Evolutionary conservation across 2,113 vertebrate genomes (phyloP), one percentile per base, ranked within the genome.

Genomic region (Sprattus sprattus): DNA sequence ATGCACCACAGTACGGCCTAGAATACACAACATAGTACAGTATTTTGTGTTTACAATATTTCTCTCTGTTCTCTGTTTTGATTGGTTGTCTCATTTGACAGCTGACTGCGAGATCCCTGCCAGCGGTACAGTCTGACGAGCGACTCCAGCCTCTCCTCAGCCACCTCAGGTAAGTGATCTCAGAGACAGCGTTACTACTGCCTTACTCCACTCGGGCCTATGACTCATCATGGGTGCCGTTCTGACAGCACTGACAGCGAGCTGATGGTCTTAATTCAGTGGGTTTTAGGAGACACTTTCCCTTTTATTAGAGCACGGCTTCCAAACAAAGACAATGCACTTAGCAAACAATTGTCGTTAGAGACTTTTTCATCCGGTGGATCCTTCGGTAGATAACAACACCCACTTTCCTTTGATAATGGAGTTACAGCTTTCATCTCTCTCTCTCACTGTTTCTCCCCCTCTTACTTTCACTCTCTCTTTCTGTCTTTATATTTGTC

Each of bases 91-190:
- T 39, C n/a, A 15, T 32, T 44, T 39, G 9, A 39, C 90, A 99
- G 98, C 84, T 99, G 91, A 97, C 98, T 22, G 97, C 97, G 60
- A 94, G 98, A 89, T 97, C 97, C 0, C 92, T 99, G 84, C 98
- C 98, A 84, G 92, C 95, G 2, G 92, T 99, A 89, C 97, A 98
- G 89, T 97, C 97, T 88, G 98, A 99, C 60, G 97, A 99, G 93
- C 95, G 98, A 86, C 96, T 99, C n/a, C 97, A 98, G 80, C 97
- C 98, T 86, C 95, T 99, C 83, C 97, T 99, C 83, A 98, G 88
- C 92, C 97, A 97, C 93, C 97, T 99, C 95, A 99, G 98, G 98
- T 99, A 97, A 94, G 84, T 46, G 82, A 83, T 87, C 67, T 82
- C 71, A 54, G 0, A 82, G 49, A 9, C 10, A 45, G 28, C 64